These are phyloP conservation scores for Diorhabda sublineata DNA, from an alignment of 1,140 invertebrate species.

Conservation along the genomic window DNA sequence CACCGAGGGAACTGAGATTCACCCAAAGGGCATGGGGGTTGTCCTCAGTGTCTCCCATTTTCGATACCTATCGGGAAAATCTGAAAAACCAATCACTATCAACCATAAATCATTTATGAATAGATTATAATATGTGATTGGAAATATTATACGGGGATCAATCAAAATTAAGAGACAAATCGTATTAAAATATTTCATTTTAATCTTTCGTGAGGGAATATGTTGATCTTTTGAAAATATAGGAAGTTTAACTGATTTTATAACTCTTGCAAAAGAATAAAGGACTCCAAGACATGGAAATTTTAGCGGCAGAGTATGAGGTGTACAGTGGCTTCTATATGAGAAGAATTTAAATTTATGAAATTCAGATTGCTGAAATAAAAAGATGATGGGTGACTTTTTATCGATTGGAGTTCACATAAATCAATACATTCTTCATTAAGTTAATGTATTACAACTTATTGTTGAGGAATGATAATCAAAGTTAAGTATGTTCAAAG, in stretches of 20 bases:
- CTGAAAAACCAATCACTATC: constrained; percentile 16
- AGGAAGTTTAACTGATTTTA: no score
- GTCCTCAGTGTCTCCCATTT: constrained; percentile 22
- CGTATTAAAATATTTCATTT: no score
- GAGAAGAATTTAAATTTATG: no score
- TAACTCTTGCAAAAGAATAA: no score
- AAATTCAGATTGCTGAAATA: no score
- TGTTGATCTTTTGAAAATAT: no score
- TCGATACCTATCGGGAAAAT: constrained; percentile 3
- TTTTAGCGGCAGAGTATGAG: no score
- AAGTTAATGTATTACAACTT: not conserved
- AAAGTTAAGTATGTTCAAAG: not conserved
- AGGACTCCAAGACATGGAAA: no score
- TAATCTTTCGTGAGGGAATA: no score
- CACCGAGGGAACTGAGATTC: constrained; percentile 50
- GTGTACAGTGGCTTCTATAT: no score
- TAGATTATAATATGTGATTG: constrained; percentile 7
- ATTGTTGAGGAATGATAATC: not conserved
- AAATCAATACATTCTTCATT: not conserved
- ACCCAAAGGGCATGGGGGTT: constrained; percentile 49
- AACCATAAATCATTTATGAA: constrained; percentile 9
- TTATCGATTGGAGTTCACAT: no score
- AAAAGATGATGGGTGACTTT: no score
- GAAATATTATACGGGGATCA: constrained; percentile 1
- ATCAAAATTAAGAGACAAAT: not conserved